Evolutionary conservation across 2,888 invertebrate species (phyloP).

Genomic region (Euzophera pinguis): DNA sequence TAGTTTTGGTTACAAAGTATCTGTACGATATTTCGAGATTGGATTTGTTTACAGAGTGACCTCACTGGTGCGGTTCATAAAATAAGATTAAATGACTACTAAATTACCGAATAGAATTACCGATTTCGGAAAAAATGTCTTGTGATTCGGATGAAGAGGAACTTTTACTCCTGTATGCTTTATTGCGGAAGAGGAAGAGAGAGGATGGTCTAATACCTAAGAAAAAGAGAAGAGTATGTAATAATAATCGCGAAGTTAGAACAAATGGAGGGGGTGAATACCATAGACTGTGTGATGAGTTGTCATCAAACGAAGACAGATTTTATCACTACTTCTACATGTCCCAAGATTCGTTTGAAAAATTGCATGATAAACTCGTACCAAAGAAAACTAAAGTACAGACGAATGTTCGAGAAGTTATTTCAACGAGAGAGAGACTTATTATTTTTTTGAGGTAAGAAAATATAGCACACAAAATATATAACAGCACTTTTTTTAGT

Average conservation of each 20-base stretch:
- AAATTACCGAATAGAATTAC: too few relatives aligned
- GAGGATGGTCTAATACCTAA: too few relatives aligned
- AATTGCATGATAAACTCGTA: too few relatives aligned
- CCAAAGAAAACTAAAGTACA: too few relatives aligned
- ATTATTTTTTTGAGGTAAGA: too few relatives aligned
- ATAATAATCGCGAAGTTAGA: not conserved
- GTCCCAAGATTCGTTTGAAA: too few relatives aligned
- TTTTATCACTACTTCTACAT: too few relatives aligned
- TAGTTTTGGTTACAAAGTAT: not conserved
- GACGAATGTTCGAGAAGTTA: too few relatives aligned
- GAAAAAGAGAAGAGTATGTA: not conserved
- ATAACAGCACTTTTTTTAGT: too few relatives aligned
- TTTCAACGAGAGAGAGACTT: too few relatives aligned
- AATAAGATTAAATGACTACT: too few relatives aligned
- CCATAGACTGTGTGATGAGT: not conserved
- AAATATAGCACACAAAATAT: too few relatives aligned
- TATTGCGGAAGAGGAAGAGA: not conserved
- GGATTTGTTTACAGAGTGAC: constrained; percentile 2
- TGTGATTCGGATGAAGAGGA: not conserved
- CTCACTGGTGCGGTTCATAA: not conserved
- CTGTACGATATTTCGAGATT: not conserved
- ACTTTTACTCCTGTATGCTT: not conserved
- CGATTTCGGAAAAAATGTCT: not conserved
- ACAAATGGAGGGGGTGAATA: not conserved
- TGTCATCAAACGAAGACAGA: not conserved